Conservation (phyloP, 2,113 vertebrate species). For the Thalassarche chlororhynchos region DNA sequence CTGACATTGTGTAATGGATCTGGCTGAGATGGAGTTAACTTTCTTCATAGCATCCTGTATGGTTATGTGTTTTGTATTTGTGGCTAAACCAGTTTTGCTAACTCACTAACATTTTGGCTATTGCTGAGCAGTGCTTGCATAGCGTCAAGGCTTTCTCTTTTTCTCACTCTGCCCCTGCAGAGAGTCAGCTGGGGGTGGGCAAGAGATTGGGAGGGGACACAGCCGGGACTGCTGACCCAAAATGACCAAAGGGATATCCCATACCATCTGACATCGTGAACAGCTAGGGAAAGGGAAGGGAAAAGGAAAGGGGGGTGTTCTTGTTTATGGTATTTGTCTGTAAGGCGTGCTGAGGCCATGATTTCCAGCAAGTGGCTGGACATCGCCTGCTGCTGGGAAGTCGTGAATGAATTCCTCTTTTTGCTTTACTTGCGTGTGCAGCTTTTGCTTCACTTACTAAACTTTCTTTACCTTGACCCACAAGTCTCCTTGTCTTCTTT, state of each 20-base stretch:
- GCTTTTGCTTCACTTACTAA: neutral
- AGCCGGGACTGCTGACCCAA: neutral
- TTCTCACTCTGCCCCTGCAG: neutral
- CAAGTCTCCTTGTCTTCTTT: neutral
- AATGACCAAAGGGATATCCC: neutral
- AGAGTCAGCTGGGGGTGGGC: accelerated
- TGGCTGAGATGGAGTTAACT: neutral
- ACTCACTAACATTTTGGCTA: neutral
- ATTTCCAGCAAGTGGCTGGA: neutral
- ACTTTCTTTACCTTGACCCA: neutral
- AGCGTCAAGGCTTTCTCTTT: neutral
- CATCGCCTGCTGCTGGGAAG: accelerated
- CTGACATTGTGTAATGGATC: neutral
- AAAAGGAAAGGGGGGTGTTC: neutral
- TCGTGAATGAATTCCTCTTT: neutral
- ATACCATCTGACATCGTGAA: neutral
- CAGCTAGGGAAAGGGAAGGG: neutral
- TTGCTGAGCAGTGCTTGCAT: neutral
- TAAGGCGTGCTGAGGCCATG: neutral
- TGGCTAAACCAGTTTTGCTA: neutral
- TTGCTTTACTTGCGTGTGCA: accelerated
- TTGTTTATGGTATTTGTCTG: neutral
- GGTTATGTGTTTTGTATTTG: neutral
- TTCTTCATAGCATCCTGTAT: neutral
- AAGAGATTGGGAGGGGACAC: neutral